phyloP scores from a whole-genome alignment of 2,888 invertebrate species.

The Hylaea fasciaria region DNA sequence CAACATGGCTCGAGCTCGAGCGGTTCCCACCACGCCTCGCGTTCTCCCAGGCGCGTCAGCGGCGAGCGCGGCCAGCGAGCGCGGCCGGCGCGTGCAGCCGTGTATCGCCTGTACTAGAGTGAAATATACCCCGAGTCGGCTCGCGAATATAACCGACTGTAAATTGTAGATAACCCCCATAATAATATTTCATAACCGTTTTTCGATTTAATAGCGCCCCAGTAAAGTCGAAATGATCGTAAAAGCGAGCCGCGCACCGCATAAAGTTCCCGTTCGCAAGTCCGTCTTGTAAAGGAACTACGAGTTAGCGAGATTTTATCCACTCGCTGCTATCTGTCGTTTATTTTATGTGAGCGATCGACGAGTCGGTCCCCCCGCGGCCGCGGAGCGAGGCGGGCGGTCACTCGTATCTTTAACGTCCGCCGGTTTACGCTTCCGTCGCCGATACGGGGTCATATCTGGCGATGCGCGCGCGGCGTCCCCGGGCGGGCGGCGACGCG shows the following conservation, averaged over 20 bases:
- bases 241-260: constrained; percentile 49
- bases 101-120: constrained; percentile 3
- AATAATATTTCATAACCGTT: constrained; percentile 43
- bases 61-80: too few relatives aligned
- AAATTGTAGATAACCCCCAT: constrained; percentile 30
- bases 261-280: constrained; percentile 50
- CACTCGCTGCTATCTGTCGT: constrained; percentile 51
- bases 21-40: too few relatives aligned
- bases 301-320: constrained; percentile 60
- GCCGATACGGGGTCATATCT: constrained; percentile 49
- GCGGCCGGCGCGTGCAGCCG: too few relatives aligned
- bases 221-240: constrained; percentile 46
- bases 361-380: constrained; percentile 33
- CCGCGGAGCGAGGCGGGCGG: constrained; percentile 34
- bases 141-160: constrained; percentile 20
- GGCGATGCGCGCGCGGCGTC: constrained; percentile 31
- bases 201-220: constrained; percentile 39
- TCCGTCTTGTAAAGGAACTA: constrained; percentile 47
- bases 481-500: constrained; percentile 20
- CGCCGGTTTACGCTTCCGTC: constrained; percentile 49
- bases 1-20: too few relatives aligned
- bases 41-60: too few relatives aligned
- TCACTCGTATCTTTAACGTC: constrained; percentile 55
- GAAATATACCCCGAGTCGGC: constrained; percentile 19
- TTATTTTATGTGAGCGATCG: constrained; percentile 50